Evolutionary conservation across 2,113 vertebrate genomes (phyloP).

Genomic region (Oxyruncus cristatus): DNA sequence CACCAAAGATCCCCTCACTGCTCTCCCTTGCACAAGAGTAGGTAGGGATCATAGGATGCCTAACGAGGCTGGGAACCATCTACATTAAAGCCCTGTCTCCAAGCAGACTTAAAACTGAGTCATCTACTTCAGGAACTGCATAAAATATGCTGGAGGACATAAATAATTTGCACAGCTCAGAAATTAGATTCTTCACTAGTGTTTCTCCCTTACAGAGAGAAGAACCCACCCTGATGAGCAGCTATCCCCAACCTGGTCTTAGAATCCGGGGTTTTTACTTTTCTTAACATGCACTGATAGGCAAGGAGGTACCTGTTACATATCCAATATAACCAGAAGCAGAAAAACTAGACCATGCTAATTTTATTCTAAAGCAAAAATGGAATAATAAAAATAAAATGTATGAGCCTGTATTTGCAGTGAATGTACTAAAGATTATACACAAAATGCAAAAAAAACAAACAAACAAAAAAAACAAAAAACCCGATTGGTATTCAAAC

Average conservation of each 20-base stretch:
- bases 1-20: neutral
- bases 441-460: neutral
- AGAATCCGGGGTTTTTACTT: neutral
- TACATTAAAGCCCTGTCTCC: neutral
- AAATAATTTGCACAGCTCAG: neutral
- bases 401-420: neutral
- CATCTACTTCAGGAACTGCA: neutral
- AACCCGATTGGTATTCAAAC: neutral
- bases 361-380: neutral
- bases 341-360: neutral
- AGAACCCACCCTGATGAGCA: neutral
- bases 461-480: neutral
- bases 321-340: neutral
- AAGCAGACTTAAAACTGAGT: constrained; percentile 29
- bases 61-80: neutral
- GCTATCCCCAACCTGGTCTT: neutral
- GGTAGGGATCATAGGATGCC: neutral
- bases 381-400: neutral
- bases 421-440: neutral
- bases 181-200: neutral
- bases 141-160: constrained; percentile 30
- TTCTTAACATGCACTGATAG: neutral
- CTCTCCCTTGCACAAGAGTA: neutral
- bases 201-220: neutral
- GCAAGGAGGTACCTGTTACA: neutral